A percentile compares a stretch with the other conserved stretches of the same genome.
Conservation (phyloP, 2,888 invertebrate genomes). For the Ypsolopha sequella region DNA sequence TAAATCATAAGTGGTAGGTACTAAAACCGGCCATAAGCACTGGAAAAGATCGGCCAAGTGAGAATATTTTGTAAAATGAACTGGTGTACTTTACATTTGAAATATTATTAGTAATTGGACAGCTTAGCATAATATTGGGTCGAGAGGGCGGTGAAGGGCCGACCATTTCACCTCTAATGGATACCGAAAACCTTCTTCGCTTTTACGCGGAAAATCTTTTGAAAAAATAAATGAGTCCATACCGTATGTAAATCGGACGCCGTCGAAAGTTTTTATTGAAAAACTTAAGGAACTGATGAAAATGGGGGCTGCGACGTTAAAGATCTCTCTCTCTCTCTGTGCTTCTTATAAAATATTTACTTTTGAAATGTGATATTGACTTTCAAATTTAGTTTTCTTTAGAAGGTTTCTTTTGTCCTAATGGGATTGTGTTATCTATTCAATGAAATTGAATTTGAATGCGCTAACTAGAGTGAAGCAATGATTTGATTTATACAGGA, state of each 20-base stretch:
- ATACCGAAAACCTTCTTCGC: conserved; percentile 53
- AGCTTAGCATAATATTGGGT: background rate
- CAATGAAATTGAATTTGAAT: background rate
- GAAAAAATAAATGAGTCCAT: conserved; percentile 63
- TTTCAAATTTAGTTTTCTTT: conserved; percentile 5
- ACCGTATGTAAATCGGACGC: conserved; percentile 65
- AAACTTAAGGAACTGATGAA: conserved; percentile 67
- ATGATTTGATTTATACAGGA: too few relatives aligned
- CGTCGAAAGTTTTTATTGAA: conserved; percentile 68
- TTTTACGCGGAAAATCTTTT: conserved; percentile 59
- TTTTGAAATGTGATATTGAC: conserved; percentile 10
- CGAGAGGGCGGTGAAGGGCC: conserved; percentile 23
- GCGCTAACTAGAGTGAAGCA: too few relatives aligned
- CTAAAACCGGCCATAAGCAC: too few relatives aligned
- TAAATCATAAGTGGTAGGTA: too few relatives aligned
- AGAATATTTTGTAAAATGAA: conserved; percentile 15
- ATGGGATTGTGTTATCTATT: background rate
- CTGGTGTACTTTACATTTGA: conserved; percentile 16
- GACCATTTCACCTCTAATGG: conserved; percentile 47
- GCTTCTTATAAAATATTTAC: conserved; percentile 18
- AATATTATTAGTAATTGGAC: conserved; percentile 45
- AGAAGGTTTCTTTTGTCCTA: background rate
- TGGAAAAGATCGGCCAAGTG: background rate
- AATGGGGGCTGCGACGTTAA: conserved; percentile 57
- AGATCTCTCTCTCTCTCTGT: conserved; percentile 50